These are phyloP conservation scores for Zygothrica quintamaculata DNA, from an alignment of 2,888 invertebrate genomes.

Conservation along the genomic window DNA sequence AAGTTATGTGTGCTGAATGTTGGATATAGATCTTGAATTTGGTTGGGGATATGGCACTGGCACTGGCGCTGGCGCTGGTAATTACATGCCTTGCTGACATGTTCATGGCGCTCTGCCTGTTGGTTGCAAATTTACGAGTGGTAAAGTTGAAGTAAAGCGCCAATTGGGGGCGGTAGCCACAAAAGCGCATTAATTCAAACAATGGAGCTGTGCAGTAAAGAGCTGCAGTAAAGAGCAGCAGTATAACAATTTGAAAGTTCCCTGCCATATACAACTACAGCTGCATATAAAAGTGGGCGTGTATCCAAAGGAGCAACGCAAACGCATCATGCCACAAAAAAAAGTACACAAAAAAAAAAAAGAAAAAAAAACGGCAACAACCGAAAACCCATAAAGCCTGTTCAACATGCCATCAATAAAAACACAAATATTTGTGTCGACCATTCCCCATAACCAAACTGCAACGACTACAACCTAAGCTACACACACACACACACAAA, in stretches of 20 bases:
- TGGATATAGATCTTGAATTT: slow-evolving; percentile 8
- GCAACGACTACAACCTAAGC: too few species aligned
- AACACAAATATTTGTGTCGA: slow-evolving; percentile 52
- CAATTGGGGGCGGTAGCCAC: slow-evolving; percentile 78
- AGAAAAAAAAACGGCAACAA: slow-evolving; percentile 40
- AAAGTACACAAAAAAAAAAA: slow-evolving; percentile 9
- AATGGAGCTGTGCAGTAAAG: slow-evolving; percentile 47
- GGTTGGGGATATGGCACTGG: slow-evolving; percentile 28
- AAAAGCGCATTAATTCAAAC: slow-evolving; percentile 72
- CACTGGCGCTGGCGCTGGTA: slow-evolving; percentile 62
- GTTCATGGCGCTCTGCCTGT: slow-evolving; percentile 66
- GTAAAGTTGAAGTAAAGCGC: slow-evolving; percentile 54
- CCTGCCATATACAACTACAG: slow-evolving; percentile 40
- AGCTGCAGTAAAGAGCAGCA: not conserved
- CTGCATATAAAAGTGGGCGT: slow-evolving; percentile 71
- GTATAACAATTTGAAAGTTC: slow-evolving; percentile 64
- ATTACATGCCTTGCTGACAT: slow-evolving; percentile 81
- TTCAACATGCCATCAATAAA: slow-evolving; percentile 79
- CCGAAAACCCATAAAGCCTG: slow-evolving; percentile 76
- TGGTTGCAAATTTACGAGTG: slow-evolving; percentile 63
- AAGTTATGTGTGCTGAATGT: slow-evolving; percentile 41
- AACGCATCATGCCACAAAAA: slow-evolving; percentile 25
- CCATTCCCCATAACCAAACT: slow-evolving; percentile 1
- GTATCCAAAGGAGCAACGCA: slow-evolving; percentile 39
- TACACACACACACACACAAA: too few species aligned